These are phyloP conservation scores for Sesia apiformis DNA, from an alignment of 2,888 invertebrate genomes.

Conservation along the genomic window DNA sequence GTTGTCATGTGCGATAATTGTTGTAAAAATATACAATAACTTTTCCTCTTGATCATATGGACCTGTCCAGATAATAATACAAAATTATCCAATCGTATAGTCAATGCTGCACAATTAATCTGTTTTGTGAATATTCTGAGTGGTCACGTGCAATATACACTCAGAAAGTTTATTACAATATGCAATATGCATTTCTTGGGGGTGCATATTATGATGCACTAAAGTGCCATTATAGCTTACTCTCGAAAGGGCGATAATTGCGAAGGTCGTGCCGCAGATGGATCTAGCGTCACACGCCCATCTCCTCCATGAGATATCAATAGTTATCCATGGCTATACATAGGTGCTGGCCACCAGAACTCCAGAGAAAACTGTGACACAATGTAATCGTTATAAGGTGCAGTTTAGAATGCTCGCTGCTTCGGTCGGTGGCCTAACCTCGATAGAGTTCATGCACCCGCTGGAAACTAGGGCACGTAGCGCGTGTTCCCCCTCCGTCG, in stretches of 20 bases:
- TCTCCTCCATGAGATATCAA: slow-evolving; percentile 59
- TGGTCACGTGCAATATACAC: too few relatives aligned
- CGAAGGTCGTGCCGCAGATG: slow-evolving; percentile 68
- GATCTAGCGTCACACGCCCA: slow-evolving; percentile 58
- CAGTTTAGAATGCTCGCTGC: slow-evolving; percentile 34
- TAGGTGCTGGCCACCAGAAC: slow-evolving; percentile 31
- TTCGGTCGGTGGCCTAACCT: slow-evolving; percentile 75
- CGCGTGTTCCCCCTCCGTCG: slow-evolving; percentile 43
- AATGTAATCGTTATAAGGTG: slow-evolving; percentile 31
- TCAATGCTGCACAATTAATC: too few relatives aligned
- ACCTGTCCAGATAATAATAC: not conserved
- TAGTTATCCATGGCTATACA: slow-evolving; percentile 64
- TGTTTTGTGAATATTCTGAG: too few relatives aligned
- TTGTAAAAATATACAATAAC: not conserved
- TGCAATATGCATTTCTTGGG: too few relatives aligned
- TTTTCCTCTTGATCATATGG: not conserved
- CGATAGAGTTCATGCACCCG: slow-evolving; percentile 74
- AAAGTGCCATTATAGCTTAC: not conserved
- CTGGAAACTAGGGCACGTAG: slow-evolving; percentile 71
- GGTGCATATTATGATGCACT: too few relatives aligned
- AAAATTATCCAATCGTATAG: too few relatives aligned
- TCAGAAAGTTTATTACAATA: too few relatives aligned
- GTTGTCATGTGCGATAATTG: slow-evolving; percentile 13
- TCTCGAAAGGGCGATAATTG: slow-evolving; percentile 42
- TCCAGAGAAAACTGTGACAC: slow-evolving; percentile 28